phyloP scores from a whole-genome alignment of 2,888 invertebrate species.

The Drosophila mercatorum region DNA sequence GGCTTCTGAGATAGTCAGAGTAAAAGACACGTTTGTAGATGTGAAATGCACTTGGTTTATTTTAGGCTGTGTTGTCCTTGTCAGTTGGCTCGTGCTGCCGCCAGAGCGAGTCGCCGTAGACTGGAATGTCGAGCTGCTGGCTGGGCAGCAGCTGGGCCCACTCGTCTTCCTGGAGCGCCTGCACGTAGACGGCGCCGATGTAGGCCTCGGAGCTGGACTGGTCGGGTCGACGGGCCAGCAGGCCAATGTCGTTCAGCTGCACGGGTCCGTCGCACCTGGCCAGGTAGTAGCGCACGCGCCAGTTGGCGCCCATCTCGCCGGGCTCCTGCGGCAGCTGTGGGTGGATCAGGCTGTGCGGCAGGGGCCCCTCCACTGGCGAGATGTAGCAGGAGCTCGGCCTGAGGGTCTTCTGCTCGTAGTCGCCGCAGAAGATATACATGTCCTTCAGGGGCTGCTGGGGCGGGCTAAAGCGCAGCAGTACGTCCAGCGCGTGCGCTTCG shows the following conservation, averaged over 20 bases:
- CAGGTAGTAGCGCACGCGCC: conserved; percentile 82
- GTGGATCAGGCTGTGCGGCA: conserved; percentile 53
- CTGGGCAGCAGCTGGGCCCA: conserved; percentile 10
- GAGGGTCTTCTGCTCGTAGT: conserved; percentile 58
- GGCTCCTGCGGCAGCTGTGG: conserved; percentile 60
- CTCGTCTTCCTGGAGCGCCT: conserved; percentile 55
- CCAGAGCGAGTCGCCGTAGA: conserved; percentile 30
- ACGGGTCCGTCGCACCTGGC: conserved; percentile 72
- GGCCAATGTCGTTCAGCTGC: conserved; percentile 77
- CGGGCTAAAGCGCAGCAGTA: conserved; percentile 68
- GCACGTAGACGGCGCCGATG: conserved; percentile 79
- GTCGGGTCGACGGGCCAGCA: conserved; percentile 59
- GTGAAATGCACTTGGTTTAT: not conserved
- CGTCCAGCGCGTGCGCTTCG: conserved; percentile 70
- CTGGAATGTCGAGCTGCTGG: conserved; percentile 28
- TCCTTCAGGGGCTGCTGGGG: conserved; percentile 48
- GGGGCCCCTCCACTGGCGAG: conserved; percentile 56
- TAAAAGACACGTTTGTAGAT: not conserved
- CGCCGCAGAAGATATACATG: conserved; percentile 78
- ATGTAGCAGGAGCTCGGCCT: conserved; percentile 71
- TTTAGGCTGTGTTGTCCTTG: not conserved
- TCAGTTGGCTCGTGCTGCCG: not conserved
- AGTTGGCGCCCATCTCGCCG: conserved; percentile 58
- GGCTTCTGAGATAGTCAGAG: not conserved
- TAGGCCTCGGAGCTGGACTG: conserved; percentile 47